A percentile compares a stretch with the other conserved stretches of the same genome.
These are phyloP conservation scores for Neoscelio sp. DNA, from an alignment of 2,888 invertebrate species.

Conservation along the genomic window DNA sequence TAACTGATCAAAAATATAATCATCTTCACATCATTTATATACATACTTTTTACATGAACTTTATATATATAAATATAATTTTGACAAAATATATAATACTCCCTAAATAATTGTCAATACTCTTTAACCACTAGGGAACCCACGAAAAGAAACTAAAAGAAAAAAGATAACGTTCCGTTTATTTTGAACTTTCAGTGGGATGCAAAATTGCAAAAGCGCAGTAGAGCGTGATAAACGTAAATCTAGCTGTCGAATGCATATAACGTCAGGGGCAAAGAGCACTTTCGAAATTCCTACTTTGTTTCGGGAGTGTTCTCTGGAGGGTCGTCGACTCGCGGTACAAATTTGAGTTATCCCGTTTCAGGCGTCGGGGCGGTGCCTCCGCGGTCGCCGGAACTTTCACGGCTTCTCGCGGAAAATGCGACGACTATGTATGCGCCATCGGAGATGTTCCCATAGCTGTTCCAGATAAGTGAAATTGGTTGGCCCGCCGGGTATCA, in stretches of 20 bases:
- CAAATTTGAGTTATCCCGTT: constrained; percentile 69
- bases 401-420: constrained; percentile 65
- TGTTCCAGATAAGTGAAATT: constrained; percentile 77
- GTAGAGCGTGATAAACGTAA: constrained; percentile 64
- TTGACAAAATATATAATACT: too few relatives aligned
- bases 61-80: too few relatives aligned
- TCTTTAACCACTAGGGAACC: constrained; percentile 20
- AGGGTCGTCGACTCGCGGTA: constrained; percentile 66
- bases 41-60: too few relatives aligned
- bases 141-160: too few relatives aligned
- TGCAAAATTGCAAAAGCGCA: constrained; percentile 57
- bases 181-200: constrained; percentile 30
- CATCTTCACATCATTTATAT: too few relatives aligned
- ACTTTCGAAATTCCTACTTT: constrained; percentile 68
- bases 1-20: too few relatives aligned
- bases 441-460: constrained; percentile 69
- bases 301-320: constrained; percentile 68
- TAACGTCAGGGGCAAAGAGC: constrained; percentile 63
- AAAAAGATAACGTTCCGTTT: constrained; percentile 41
- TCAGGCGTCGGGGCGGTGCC: constrained; percentile 58
- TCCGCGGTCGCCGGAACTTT: constrained; percentile 63
- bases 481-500: constrained; percentile 76
- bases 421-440: constrained; percentile 60
- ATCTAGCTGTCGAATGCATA: constrained; percentile 67
- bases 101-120: constrained; percentile 20